Base-by-base conservation (phyloP, 2,888 invertebrate genomes). In the Pristionchus fissidentatus region DNA sequence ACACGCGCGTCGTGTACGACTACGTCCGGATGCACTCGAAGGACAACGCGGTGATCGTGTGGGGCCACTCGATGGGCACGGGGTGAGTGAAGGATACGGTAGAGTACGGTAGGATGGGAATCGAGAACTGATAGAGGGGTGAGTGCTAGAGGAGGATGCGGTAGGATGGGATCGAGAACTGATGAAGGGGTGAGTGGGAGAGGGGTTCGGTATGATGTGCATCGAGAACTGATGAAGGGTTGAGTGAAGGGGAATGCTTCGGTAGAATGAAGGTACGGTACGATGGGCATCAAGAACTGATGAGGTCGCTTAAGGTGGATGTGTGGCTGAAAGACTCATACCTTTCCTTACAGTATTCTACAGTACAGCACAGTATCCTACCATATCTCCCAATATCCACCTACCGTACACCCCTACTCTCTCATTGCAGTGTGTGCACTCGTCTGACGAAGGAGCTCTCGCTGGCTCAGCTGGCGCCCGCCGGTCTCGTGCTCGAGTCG, bases 141-240 rank as follows among this genome's bases (percentile, higher is more conserved):
- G 38, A 3, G 19, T 38, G 66, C 66, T 7, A 66, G 13, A 26
- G 10, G 88, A 87, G 49, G 95, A 95, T 0, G 93, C 98, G 19
- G 96, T 95, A 90, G 94, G 98, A 0, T 98, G 97, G 97, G 98
- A 97, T 5, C 98, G 98, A 93, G 97, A 97, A 0, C 94, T 98
- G 87, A 97, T 96, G 85, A 95, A 95, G 49, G 95, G 91, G 86
- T 89, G 15, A 26, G 73, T 73, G 8, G 52, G n/a, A 19, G 4
- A 52, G n/a, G n/a, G 43, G 84, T 35, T 15, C 73, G 10, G 38
- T 32, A 19, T 29, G 35, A 19, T 52, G 13, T 19, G 22, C 15
- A 13, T 52, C 19, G 52, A 52, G 13, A 19, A 13, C 52, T 52
- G 15, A n/a, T n/a, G n/a, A n/a, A 13, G 15, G 22, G 22, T 13